phyloP scores from a whole-genome alignment of 2,113 vertebrate genomes.

The Hiodon tergisus region DNA sequence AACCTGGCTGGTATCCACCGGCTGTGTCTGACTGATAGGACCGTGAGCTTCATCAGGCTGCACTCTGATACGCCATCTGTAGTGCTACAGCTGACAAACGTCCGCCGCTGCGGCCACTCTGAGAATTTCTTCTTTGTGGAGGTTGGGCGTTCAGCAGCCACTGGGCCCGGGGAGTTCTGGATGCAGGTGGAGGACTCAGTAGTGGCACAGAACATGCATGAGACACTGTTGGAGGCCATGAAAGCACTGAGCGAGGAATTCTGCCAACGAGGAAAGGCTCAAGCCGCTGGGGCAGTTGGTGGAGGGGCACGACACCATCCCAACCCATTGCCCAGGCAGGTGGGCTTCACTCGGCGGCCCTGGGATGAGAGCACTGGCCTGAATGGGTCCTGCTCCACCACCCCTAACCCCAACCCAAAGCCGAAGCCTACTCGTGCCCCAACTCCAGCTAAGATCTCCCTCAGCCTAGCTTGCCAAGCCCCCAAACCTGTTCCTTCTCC shows the following conservation, averaged over 20 bases:
- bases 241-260: constrained; percentile 75
- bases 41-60: constrained; percentile 69
- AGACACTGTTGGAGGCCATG: constrained; percentile 76
- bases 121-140: constrained; percentile 81
- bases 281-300: constrained; percentile 62
- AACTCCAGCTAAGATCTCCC: constrained; percentile 68
- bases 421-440: constrained; percentile 66
- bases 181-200: constrained; percentile 76
- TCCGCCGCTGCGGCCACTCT: constrained; percentile 70
- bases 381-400: constrained; percentile 61
- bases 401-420: constrained; percentile 63
- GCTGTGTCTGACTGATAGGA: constrained; percentile 72
- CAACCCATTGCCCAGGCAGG: constrained; percentile 56
- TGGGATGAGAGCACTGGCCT: constrained; percentile 65
- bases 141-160: constrained; percentile 69
- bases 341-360: constrained; percentile 64
- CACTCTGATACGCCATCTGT: constrained; percentile 68
- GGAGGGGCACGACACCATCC: constrained; percentile 62
- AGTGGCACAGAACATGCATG: constrained; percentile 76
- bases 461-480: constrained; percentile 64
- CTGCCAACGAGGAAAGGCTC: constrained; percentile 69
- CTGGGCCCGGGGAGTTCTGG: constrained; percentile 74
- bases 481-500: constrained; percentile 62
- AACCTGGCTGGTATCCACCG: constrained; percentile 71
- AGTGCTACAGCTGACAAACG: constrained; percentile 74